Evolutionary conservation across 2,797 vertebrate genomes (phyloP).

Genomic region (Poeciliopsis turneri): DNA sequence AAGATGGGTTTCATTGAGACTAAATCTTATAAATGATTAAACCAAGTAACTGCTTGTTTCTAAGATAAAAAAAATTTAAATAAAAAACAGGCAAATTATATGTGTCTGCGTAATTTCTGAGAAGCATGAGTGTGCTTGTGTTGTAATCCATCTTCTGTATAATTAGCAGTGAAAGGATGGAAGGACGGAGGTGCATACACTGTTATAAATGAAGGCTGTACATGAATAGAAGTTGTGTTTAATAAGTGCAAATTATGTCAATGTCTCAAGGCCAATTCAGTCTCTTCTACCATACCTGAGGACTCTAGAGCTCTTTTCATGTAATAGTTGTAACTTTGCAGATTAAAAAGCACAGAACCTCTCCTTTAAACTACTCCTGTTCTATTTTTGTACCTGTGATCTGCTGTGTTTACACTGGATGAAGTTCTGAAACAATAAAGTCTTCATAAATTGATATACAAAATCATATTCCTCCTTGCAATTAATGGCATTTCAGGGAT

Average conservation of each 20-base stretch:
- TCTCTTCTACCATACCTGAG: slow-evolving; percentile 2
- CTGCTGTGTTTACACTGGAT: neutral
- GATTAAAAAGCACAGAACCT: neutral
- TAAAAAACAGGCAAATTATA: slow-evolving; percentile 58
- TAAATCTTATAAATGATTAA: slow-evolving; percentile 34
- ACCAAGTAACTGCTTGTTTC: slow-evolving; percentile 28
- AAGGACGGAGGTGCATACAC: slow-evolving; percentile 46
- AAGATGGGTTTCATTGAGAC: neutral
- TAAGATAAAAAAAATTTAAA: slow-evolving; percentile 32
- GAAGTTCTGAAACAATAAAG: neutral
- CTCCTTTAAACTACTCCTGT: neutral
- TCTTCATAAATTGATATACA: neutral
- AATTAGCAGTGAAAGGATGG: slow-evolving; percentile 70
- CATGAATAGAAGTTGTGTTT: slow-evolving; percentile 48
- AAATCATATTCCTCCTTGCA: neutral
- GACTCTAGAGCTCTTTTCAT: neutral
- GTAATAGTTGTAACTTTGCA: neutral
- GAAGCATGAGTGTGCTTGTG: slow-evolving; percentile 54
- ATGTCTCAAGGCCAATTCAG: slow-evolving; percentile 32
- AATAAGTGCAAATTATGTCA: slow-evolving; percentile 37
- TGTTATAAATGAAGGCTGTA: slow-evolving; percentile 59
- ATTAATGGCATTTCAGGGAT: neutral
- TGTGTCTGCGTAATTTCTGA: slow-evolving; percentile 59
- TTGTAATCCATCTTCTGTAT: slow-evolving; percentile 79
- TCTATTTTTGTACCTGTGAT: neutral